Percentiles rank a stretch among this genome's conserved stretches.
phyloP scores from a whole-genome alignment of 2,113 vertebrate species.

The Laticauda laticaudata region DNA sequence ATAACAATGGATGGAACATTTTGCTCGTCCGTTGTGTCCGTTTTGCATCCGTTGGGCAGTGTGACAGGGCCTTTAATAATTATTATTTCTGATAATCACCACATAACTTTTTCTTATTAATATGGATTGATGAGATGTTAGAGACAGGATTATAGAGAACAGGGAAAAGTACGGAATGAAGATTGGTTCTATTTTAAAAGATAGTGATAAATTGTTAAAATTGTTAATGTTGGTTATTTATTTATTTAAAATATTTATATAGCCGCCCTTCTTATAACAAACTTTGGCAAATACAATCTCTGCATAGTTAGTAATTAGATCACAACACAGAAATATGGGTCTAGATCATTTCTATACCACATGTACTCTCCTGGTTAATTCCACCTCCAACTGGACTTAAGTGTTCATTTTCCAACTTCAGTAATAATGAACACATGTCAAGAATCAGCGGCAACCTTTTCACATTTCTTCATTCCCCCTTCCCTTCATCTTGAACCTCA shows the following conservation, averaged over 20 bases:
- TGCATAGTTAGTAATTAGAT: background rate
- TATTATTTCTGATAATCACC: background rate
- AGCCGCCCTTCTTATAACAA: background rate
- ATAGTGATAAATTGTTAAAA: background rate
- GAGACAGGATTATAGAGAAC: background rate
- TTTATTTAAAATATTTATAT: background rate
- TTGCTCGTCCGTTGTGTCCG: no score
- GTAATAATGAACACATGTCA: slow-evolving; percentile 11
- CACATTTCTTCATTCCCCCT: background rate
- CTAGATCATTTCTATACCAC: background rate
- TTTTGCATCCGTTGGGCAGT: no score
- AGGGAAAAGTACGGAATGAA: background rate
- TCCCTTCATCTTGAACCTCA: background rate
- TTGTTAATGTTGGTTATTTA: background rate
- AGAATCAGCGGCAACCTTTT: slow-evolving; percentile 7
- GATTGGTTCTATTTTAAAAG: background rate
- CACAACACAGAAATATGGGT: background rate
- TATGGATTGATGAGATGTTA: background rate
- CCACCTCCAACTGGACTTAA: background rate
- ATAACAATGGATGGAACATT: no score
- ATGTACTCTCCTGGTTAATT: background rate
- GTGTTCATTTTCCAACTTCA: background rate
- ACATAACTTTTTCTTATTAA: background rate
- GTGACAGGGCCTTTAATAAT: no score
- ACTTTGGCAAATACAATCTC: background rate